Base-by-base conservation (phyloP, 1,140 invertebrate genomes). In the Chironomus tepperi region DNA sequence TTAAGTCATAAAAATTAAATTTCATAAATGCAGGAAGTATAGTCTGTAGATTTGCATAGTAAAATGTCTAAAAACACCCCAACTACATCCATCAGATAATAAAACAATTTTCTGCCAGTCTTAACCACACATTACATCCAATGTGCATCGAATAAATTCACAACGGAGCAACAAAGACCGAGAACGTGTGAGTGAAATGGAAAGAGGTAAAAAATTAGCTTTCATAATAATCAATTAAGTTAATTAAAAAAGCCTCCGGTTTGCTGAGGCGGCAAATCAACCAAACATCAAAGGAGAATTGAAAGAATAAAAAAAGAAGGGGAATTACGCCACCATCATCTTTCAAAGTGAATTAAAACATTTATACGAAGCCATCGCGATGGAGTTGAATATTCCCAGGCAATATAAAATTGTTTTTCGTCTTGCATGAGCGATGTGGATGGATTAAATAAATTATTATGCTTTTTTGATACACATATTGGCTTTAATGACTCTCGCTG, bases 201-300 rank as follows among this genome's bases (percentile, higher is more conserved):
- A 57, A 18, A 16, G 65, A 70, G 65, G 7, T 21, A 70, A 70
- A 70, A 70, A 70, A 70, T 19, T 70, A 70, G 16, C 16, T 70
- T 57, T 57, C 47, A 57, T 57, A 57, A 70, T 70, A 70, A 70
- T 70, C 65, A 70, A 70, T 70, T 70, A 70, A 70, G 65, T 70
- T 70, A 70, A 70, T 70, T 70, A 70, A 70, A 70, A 70, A 70
- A 70, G 65, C 65, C 65, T 70, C 65, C 65, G 65, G 65, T 70
- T 57, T 57, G 47, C 15, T 12, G 47, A n/a, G 47, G n/a, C 65
- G 65, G 65, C 65, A 70, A 19, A 70, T 70, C 65, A 70, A 70
- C 15, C n/a, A 70, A 70, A 70, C n/a, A 70, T 70, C 65, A 70
- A 70, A 70, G 65, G n/a, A 57, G 12, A 5, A 57, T n/a, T n/a